Percentiles rank a stretch among this genome's conserved stretches.
Evolutionary conservation across 2,888 invertebrate species (phyloP).

Genomic region (Macrosoma leucophasiata): DNA sequence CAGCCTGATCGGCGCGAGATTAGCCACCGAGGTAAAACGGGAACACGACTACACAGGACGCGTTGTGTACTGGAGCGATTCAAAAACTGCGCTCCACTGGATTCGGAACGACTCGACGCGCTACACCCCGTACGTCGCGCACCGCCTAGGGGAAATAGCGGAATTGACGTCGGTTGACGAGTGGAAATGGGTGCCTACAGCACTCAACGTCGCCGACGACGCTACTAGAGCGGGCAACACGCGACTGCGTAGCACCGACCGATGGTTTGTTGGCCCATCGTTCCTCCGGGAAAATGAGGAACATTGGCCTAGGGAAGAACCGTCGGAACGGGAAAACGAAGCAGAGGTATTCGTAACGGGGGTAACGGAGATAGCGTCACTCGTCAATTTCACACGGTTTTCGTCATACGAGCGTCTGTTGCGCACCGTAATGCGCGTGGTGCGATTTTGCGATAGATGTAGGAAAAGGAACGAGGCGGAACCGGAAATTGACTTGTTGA

Average conservation of each 20-base stretch:
- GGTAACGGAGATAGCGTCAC: neutral
- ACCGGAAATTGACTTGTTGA: neutral
- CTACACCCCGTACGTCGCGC: constrained; percentile 11
- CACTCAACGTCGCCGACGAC: constrained; percentile 3
- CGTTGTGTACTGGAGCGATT: constrained; percentile 2
- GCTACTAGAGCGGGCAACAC: neutral
- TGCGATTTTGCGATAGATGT: neutral
- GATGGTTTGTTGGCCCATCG: constrained; percentile 1
- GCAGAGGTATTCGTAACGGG: neutral
- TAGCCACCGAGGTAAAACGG: constrained; percentile 17
- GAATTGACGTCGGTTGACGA: constrained; percentile 1
- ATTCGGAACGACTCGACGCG: constrained; percentile 11
- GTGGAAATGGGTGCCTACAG: neutral
- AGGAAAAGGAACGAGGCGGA: neutral
- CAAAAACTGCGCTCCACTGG: constrained; percentile 13
- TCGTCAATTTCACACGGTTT: too few species aligned
- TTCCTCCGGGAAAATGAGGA: neutral
- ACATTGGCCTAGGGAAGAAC: neutral
- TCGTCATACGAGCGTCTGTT: neutral
- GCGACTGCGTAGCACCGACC: neutral
- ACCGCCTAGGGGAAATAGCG: constrained; percentile 6
- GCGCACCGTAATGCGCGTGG: neutral
- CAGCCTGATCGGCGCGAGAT: constrained; percentile 16
- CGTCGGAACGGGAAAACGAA: neutral
- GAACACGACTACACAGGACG: neutral